Conservation (phyloP, 2,113 vertebrate genomes). For the Gallinago paraguaiae region DNA sequence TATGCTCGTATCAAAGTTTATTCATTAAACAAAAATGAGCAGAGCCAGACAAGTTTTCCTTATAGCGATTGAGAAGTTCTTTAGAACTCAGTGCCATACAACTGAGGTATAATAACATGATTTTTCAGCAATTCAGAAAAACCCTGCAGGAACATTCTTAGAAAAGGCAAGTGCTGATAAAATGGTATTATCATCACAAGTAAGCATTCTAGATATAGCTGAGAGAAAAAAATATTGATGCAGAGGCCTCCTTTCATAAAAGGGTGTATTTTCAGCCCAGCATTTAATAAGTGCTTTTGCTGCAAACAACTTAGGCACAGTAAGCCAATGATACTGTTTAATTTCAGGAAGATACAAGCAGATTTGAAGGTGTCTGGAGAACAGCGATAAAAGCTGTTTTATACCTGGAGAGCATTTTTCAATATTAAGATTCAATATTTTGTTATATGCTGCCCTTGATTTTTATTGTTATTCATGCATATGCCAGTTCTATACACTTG, state of each 20-base stretch:
- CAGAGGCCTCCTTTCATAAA: background rate
- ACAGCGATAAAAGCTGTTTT: background rate
- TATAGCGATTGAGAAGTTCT: background rate
- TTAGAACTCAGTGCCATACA: background rate
- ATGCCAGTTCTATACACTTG: background rate
- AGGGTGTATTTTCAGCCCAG: background rate
- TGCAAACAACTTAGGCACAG: background rate
- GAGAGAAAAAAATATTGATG: background rate
- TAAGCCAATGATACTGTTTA: background rate
- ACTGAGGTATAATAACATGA: background rate
- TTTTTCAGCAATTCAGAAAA: background rate
- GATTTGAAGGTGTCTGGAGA: background rate
- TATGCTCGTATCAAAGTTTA: fast-evolving
- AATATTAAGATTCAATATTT: background rate
- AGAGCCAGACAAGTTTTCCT: background rate
- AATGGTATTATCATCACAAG: fast-evolving
- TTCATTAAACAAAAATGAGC: background rate
- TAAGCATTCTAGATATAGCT: background rate
- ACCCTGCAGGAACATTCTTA: background rate
- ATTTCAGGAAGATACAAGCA: background rate
- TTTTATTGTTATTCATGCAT: background rate
- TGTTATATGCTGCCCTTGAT: background rate
- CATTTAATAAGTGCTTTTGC: background rate
- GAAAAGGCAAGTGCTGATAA: background rate
- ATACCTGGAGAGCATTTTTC: background rate